Evolutionary conservation across 2,113 vertebrate species (phyloP), one percentile per base, ranked within the genome.

Genomic region (Microcebus ravelobensis): DNA sequence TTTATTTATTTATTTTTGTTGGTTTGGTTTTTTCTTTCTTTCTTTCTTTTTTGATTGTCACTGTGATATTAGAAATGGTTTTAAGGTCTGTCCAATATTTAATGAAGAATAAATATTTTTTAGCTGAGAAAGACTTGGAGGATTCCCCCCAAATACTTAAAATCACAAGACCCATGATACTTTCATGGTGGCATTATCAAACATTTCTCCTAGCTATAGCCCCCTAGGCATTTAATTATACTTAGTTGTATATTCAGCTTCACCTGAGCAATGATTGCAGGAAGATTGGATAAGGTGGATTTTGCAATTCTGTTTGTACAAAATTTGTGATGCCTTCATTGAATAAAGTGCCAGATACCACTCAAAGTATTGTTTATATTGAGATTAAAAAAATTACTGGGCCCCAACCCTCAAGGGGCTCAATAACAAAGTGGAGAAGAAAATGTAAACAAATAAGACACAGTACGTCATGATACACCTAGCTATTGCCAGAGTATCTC

Each of bases 391-490:
- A 70, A 20, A 87, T 1, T 21, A 48, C 5, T 81, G 34, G 23
- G 36, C 8, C 3, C 59, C 14, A 82, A 13, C 2, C 11, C 1
- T 76, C n/a, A 45, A 71, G 11, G 0, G 2, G 6, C 0, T 55
- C 15, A n/a, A 48, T 25, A 29, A 6, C 17, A 39, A 61, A 76
- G 2, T 39, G 21, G 3, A 2, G 29, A 73, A 31, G 52, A 61
- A 74, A 90, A 92, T 9, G 8, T 29, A 93, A 83, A 89, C 15
- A 95, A 90, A 94, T 31, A 42, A 87, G 90, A 71, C 27, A 67
- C 1, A 68, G 48, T 9, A 15, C 20, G 4, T 50, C 10, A 52
- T 39, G 23, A 21, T 77, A 77, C 27, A 0, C 5, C 3, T 15
- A 6, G n/a, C 0, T 25, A 63, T 21, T 86, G 12, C 7, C 15